Base-by-base conservation (phyloP, 2,113 vertebrate genomes). In the Dromaius novaehollandiae region DNA sequence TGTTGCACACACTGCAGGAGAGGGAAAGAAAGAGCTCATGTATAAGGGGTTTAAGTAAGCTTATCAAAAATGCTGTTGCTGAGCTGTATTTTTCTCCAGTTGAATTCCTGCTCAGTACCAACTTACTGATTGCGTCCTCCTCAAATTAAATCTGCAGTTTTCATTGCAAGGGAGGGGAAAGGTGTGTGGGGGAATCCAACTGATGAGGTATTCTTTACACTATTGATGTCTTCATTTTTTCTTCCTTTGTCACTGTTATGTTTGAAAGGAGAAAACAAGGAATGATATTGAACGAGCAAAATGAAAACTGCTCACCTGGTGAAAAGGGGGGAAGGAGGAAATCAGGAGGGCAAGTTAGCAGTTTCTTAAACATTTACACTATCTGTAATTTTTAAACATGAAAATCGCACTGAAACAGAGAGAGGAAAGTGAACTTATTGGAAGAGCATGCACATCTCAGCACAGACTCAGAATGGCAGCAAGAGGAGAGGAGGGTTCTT, bases 61-160 rank as follows among this genome's bases (percentile, higher is more conserved):
- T 48, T 78, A 86, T 71, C 50, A 93, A 77, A 91, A 68, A 65
- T 68, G 30, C 46, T 85, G 42, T 51, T 89, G 79, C 80, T 46
- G 28, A 77, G 38, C 80, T 93, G 46, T n/a, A 48, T 90, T 94
- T 96, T 92, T 85, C 71, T 68, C 50, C 87, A 95, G 65, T 81
- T 96, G 74, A 95, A 96, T 90, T 96, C 65, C 42, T 94, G 50
- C 82, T 95, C n/a, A 7, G 64, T 82, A 82, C 50, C 78, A 86
- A 55, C 86, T 96, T 89, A 76, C 51, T 58, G 80, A 7, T 80
- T 83, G 86, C 58, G 26, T 80, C 77, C 46, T 94, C 63, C 75
- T 93, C 55, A 89, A 86, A 95, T 82, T 89, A 89, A 94, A 95
- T 83, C 82, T 93, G 69, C 42, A 68, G 66, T 93, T 93, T 88